Evolutionary conservation across 2,888 invertebrate genomes (phyloP), one percentile per base, ranked within the genome.

Genomic region (Noctua comes): DNA sequence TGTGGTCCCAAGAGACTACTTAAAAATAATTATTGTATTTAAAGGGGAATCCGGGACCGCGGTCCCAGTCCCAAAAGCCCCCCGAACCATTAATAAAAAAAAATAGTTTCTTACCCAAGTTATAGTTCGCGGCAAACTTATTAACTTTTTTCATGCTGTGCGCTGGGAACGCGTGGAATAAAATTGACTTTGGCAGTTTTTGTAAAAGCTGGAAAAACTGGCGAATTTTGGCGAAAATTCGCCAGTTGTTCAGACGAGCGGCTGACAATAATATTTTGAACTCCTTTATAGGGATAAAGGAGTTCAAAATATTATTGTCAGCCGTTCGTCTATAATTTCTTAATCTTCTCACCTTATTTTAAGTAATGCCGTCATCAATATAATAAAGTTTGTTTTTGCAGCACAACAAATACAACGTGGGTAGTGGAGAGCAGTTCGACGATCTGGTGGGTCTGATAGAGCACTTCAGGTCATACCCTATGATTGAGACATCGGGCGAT

Each of bases 321-420:
- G 16, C 16, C 27, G 27, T 18, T 18, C 8, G 1, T 27, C 16
- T 6, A 59, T 27, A 59, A 27, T 59, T 27, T 27, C 16, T 7
- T 27, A 27, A 18, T 31, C 7, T 59, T 59, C 8, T 31, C 27
- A 2, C 16, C 7, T 18, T 2, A 59, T 27, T 59, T 59, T n/a
- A 64, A 64, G 6, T 1, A 40, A 36, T 40, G 6, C 16, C n/a
- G 1, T 66, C 16, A 16, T 16, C 21, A 59, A n/a, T 36, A 46
- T 36, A 75, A 27, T 46, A 31, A 70, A 36, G 6, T 59, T 64
- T 54, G 10, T 36, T 48, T 62, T 31, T n/a, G 31, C 92, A 97
- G 98, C 98, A 99, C 94, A 98, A 98, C 92, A 98, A 98, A 94
- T 99, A 99, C 95, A 99, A 99, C 96, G 99, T 99, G n/a, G 99